Base-by-base conservation (phyloP, 1,140 invertebrate genomes). In the Vanessa atalanta region DNA sequence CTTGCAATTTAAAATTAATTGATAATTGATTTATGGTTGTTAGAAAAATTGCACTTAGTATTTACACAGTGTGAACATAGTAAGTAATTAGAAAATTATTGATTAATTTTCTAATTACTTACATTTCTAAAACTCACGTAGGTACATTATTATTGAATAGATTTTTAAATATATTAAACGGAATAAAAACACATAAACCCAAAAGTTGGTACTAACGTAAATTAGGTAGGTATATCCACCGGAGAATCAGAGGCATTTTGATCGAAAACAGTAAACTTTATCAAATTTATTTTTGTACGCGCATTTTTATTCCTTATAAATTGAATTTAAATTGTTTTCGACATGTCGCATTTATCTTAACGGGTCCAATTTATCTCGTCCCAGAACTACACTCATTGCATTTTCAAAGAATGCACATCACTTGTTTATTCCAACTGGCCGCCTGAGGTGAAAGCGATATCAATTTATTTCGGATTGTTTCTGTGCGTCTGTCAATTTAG, bases 361-460 rank as follows among this genome's bases (percentile, higher is more conserved):
- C 73, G 75, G 37, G 72, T 79, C 72, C 74, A 75, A 77, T 81
- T 81, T 76, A 79, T 75, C 74, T 80, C 70, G 51, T 66, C 47
- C 50, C 65, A 61, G 57, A 61, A 37, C 57, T 37, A 13, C 31
- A 61, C 57, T 61, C 57, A 15, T 65, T 75, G 57, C 72, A 73
- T 70, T 70, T 75, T 57, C 68, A 23, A 70, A 65, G 73, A 65
- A 70, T 70, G 68, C 73, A 51, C 73, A 70, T 75, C 73, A 51
- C 50, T 65, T 15, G 57, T 55, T 70, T 69, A 63, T 63, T 70
- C 31, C 53, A 50, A 70, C 63, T 65, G 55, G 55, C 51, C 66
- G 66, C 72, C 66, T 48, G 73, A 61, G 51, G 73, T 75, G 73
- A 70, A 75, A 75, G 73, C 73, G 72, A 66, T 66, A 68, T 47